A percentile compares a stretch with the other conserved stretches of the same genome.
phyloP scores from a whole-genome alignment of 2,113 vertebrate species.

The Galbula dea region DNA sequence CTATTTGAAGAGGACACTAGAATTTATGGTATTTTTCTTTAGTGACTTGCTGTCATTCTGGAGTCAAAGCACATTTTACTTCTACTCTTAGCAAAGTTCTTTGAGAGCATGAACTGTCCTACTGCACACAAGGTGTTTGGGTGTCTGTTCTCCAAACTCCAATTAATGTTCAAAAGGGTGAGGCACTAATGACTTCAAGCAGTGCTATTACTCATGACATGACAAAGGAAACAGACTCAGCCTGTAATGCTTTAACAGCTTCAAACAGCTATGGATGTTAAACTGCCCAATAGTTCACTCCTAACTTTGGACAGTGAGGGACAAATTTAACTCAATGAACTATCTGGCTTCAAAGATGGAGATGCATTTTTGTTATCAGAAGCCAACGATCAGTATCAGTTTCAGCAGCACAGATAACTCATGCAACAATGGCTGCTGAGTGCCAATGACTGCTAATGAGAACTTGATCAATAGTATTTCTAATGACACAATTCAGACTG shows the following conservation, averaged over 20 bases:
- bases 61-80: neutral
- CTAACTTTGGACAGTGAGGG: neutral
- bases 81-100: neutral
- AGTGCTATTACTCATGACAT: neutral
- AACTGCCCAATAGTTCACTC: neutral
- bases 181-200: constrained; percentile 17
- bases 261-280: neutral
- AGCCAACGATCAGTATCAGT: neutral
- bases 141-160: neutral
- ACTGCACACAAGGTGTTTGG: neutral
- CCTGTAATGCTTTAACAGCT: neutral
- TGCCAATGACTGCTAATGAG: constrained; percentile 44
- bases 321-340: constrained; percentile 23
- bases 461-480: constrained; percentile 30
- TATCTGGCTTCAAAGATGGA: neutral
- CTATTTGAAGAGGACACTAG: neutral
- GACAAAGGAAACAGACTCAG: neutral
- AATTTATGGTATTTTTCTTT: neutral
- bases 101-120: neutral
- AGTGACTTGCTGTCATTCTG: neutral
- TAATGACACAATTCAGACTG: neutral
- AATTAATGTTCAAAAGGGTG: neutral
- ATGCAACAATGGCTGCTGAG: neutral
- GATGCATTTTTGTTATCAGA: neutral
- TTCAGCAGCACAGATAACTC: neutral